Percentiles rank a stretch among this genome's conserved stretches.
Evolutionary conservation across 2,113 vertebrate genomes (phyloP).

Genomic region (Bucco capensis): DNA sequence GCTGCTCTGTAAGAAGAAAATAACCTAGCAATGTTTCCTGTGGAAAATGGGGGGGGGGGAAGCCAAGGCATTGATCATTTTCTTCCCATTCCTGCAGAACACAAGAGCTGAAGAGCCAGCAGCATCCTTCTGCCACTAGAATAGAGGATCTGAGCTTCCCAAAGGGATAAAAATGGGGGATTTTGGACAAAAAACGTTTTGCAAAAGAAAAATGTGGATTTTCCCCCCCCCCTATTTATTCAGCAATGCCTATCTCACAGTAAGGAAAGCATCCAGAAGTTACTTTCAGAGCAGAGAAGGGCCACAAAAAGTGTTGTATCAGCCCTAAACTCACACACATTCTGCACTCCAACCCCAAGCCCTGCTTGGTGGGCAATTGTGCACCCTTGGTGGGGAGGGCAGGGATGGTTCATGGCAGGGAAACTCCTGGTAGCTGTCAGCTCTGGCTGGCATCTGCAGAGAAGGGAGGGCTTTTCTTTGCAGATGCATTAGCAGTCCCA

Average conservation of each 20-base stretch:
- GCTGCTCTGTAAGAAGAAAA: slow-evolving; percentile 9
- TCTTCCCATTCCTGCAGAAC: slow-evolving; percentile 4
- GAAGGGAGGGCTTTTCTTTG: not conserved
- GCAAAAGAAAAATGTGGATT: not conserved
- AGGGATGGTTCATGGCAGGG: not conserved
- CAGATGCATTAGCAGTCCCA: not conserved
- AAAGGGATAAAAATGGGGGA: not conserved
- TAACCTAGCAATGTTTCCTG: not conserved
- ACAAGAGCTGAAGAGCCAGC: not conserved
- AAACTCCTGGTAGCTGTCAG: slow-evolving; percentile 2
- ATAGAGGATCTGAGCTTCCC: not conserved
- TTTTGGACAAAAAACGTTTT: not conserved
- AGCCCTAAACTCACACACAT: not conserved
- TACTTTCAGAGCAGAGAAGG: not conserved
- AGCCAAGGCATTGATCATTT: not conserved
- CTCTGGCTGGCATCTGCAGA: slow-evolving; percentile 5
- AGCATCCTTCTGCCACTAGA: not conserved
- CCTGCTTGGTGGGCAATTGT: not conserved
- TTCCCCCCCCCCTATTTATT: not conserved
- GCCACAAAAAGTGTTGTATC: not conserved
- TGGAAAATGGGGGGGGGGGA: slow-evolving; percentile 6
- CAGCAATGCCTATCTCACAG: not conserved
- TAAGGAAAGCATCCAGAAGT: not conserved
- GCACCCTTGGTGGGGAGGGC: not conserved
- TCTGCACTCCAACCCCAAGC: not conserved